Evolutionary conservation across 35 echinoderm and acorn worm genomes (phyloP), one percentile per base, ranked within the genome.

Genomic region (Hemicentrotus pulcherrimus): DNA sequence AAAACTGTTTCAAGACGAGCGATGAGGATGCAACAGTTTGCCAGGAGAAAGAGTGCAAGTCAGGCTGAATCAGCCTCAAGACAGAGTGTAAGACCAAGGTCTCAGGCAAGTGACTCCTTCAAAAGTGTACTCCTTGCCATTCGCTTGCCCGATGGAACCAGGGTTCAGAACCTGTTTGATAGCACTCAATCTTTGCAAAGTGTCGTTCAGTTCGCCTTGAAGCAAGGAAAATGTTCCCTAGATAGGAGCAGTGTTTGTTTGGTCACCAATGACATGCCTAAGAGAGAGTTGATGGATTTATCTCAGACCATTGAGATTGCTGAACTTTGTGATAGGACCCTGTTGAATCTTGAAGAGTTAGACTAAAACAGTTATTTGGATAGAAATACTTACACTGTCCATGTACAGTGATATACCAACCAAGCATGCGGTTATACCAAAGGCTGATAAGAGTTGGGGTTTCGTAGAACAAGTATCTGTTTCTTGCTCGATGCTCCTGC

Each of bases 211-310:
- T 97, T 59, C 95, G 97, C 97, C 9, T 86, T 96, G 33, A 32
- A 47, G 0, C 18, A 88, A 87, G 32, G 55, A 2, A 88, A 94
- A 52, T 48, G 85, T 85, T 92, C 95, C n/a, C 91, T 94, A 19
- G 41, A 85, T 18, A 92, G 94, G 46, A 94, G 92, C 87, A 94
- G 94, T 94, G 33, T 97, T 16, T 96, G 46, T 58, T 58, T 93
- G 16, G 85, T 97, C 32, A 93, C 92, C 16, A 97, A 94, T 95
- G 94, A 96, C 31, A 94, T 97, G 50, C 97, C 97, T 47, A 96
- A 96, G 94, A 96, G 86, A 91, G 85, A 93, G 89, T 47, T 97
- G 24, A 93, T 4, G 15, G 30, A 96, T 93, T 65, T 96, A 35
- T 94, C 85, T 46, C 8, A 58, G 28, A 95, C 94, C 46, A 87